These are phyloP conservation scores for Coilia nasus DNA, from an alignment of 2,797 vertebrate species.

Conservation along the genomic window DNA sequence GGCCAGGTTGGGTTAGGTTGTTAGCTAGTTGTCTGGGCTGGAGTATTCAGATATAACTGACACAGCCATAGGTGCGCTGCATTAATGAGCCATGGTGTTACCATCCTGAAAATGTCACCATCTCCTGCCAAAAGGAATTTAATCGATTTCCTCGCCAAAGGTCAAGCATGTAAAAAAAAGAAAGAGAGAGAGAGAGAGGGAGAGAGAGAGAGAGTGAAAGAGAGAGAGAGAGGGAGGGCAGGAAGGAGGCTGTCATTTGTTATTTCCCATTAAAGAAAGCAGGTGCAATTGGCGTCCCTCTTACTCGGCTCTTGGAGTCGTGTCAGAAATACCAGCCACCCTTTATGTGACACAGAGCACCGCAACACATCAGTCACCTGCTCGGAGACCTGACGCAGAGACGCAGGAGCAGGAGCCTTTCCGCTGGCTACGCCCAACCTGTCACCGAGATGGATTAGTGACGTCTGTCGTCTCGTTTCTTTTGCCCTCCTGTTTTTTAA, in stretches of 20 bases:
- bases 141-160: conserved; percentile 83
- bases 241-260: conserved; percentile 69
- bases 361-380: not conserved
- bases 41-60: not conserved
- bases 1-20: not conserved
- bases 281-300: conserved; percentile 33
- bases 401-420: not conserved
- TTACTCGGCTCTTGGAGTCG: conserved; percentile 46
- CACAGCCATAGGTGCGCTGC: conserved; percentile 61
- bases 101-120: conserved; percentile 82
- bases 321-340: not conserved
- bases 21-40: not conserved
- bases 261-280: conserved; percentile 78
- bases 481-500: conserved; percentile 1
- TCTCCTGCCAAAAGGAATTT: conserved; percentile 76
- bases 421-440: not conserved
- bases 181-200: conserved; percentile 32
- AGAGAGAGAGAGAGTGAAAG: too few relatives aligned
- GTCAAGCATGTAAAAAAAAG: conserved; percentile 73
- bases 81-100: conserved; percentile 79
- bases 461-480: not conserved
- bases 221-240: not conserved
- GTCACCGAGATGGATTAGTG: conserved; percentile 14
- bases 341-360: not conserved
- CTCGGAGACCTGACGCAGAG: not conserved